Evolutionary conservation across 2,113 vertebrate genomes (phyloP).

Genomic region (Capreolus pygargus): DNA sequence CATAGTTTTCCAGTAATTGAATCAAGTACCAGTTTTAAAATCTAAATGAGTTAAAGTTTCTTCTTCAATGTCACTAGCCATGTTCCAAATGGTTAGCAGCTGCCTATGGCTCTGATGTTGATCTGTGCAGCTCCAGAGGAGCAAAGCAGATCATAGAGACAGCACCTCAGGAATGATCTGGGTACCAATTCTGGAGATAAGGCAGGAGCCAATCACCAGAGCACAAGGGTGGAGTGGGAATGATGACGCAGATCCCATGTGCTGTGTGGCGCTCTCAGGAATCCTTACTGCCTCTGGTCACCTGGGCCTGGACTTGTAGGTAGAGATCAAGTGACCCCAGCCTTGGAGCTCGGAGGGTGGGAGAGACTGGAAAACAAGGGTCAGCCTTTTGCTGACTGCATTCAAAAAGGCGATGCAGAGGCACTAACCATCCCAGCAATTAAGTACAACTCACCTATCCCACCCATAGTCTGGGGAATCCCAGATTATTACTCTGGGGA

Average conservation of each 20-base stretch:
- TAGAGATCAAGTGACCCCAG: not conserved
- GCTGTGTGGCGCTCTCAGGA: not conserved
- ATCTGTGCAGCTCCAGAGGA: not conserved
- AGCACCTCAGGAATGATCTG: not conserved
- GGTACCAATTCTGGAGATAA: not conserved
- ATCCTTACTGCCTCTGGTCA: not conserved
- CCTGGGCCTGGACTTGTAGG: not conserved
- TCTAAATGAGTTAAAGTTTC: constrained; percentile 1
- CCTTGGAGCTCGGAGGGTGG: not conserved
- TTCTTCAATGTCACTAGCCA: not conserved
- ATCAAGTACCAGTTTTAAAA: not conserved
- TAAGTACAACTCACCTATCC: not conserved
- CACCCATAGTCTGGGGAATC: not conserved
- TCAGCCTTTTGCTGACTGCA: not conserved
- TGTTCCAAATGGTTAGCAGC: not conserved
- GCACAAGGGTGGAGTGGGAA: not conserved
- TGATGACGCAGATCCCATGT: not conserved
- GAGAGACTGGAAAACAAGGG: not conserved
- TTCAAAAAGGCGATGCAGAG: not conserved
- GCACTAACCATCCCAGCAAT: not conserved
- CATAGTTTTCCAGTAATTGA: not conserved
- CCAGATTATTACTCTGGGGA: not conserved
- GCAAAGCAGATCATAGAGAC: not conserved
- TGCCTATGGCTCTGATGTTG: not conserved
- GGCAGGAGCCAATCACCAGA: not conserved